A percentile compares a stretch with the other conserved stretches of the same genome.
Conservation (phyloP, 2,888 invertebrate species). For the Drosophila paucipuncta region DNA sequence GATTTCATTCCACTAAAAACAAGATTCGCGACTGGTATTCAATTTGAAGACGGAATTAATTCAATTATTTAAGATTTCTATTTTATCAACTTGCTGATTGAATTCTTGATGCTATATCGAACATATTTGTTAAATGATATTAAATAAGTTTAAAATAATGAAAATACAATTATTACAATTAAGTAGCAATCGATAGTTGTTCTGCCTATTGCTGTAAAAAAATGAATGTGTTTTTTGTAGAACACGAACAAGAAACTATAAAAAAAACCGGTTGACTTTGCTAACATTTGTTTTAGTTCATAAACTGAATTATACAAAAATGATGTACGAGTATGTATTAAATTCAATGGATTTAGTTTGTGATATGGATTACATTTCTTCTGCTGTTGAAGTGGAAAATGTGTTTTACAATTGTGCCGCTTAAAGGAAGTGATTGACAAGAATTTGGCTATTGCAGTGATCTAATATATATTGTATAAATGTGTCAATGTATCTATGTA, state of each 20-base stretch:
- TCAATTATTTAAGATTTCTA: not conserved
- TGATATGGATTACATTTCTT: not conserved
- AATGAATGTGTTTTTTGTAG: not conserved
- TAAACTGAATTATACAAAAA: not conserved
- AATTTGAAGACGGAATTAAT: not conserved
- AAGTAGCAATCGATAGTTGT: not conserved
- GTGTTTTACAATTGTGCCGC: not conserved
- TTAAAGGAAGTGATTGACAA: not conserved
- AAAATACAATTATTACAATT: not conserved
- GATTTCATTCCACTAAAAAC: too few relatives aligned
- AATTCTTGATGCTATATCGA: not conserved
- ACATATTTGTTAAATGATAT: not conserved
- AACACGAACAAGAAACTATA: not conserved
- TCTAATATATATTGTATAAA: not conserved
- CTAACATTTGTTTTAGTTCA: too few relatives aligned
- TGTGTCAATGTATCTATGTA: not conserved
- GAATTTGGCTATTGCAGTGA: not conserved
- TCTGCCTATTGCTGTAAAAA: not conserved
- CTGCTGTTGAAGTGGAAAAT: not conserved
- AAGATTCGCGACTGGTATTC: too few relatives aligned
- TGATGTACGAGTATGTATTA: too few relatives aligned
- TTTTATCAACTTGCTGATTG: not conserved
- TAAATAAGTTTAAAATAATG: not conserved
- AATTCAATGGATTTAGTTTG: too few relatives aligned
- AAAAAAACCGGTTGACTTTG: not conserved